These are phyloP conservation scores for Ptilorrhoa leucosticta DNA, from an alignment of 2,113 vertebrate species.

Conservation along the genomic window DNA sequence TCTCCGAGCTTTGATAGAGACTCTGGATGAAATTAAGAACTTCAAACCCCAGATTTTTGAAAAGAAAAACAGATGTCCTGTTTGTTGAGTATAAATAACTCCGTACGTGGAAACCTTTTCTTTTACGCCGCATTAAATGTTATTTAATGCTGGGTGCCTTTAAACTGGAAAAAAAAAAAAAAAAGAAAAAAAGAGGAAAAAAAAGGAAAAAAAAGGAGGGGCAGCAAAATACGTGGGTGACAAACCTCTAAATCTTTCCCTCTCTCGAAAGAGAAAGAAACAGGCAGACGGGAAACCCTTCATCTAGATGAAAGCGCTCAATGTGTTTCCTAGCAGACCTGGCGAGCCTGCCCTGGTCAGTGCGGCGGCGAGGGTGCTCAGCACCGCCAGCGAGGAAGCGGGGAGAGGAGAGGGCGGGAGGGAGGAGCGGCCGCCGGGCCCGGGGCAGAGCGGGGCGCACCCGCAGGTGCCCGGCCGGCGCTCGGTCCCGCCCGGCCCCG, in stretches of 20 bases:
- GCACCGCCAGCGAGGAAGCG: neutral
- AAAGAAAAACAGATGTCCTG: constrained; percentile 85
- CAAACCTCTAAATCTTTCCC: constrained; percentile 64
- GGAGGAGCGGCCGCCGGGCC: neutral
- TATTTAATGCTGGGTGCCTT: constrained; percentile 66
- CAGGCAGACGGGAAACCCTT: constrained; percentile 34
- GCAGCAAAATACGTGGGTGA: constrained; percentile 28
- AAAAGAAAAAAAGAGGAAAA: neutral
- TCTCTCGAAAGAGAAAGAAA: neutral
- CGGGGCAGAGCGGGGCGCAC: neutral
- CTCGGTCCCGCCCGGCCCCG: neutral
- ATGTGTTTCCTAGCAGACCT: constrained; percentile 15
- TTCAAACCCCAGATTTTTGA: constrained; percentile 77
- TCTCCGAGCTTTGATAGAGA: constrained; percentile 71
- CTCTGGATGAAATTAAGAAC: constrained; percentile 85
- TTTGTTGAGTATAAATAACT: constrained; percentile 76
- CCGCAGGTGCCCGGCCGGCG: neutral
- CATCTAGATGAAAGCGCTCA: constrained; percentile 40
- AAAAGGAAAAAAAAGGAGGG: neutral
- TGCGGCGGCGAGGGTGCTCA: neutral
- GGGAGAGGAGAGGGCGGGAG: neutral
- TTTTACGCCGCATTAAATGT: constrained; percentile 65
- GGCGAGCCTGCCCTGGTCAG: neutral
- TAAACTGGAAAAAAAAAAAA: constrained; percentile 9
- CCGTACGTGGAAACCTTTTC: constrained; percentile 38